phyloP scores from a whole-genome alignment of 2,888 invertebrate species.

The Rhingia rostrata region DNA sequence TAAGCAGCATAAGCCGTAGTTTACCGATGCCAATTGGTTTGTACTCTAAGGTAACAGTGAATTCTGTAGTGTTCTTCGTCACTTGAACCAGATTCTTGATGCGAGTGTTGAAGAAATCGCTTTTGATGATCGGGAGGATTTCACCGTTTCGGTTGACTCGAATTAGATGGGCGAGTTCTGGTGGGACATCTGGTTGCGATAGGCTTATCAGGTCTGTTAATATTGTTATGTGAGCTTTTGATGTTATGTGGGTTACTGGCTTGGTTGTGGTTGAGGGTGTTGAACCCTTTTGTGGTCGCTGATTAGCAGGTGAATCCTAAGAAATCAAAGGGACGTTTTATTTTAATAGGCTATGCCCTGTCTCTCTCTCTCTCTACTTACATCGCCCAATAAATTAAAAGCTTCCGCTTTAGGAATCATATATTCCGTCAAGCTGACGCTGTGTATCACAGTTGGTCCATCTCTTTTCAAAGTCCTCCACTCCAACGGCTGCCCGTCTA shows the following conservation, averaged over 20 bases:
- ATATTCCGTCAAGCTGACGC: constrained; percentile 88
- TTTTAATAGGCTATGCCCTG: not conserved
- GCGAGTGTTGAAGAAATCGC: constrained; percentile 92
- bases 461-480: constrained; percentile 86
- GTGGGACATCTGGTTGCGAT: constrained; percentile 87
- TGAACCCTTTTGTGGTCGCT: not conserved
- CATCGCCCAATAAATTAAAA: constrained; percentile 87
- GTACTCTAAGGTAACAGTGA: constrained; percentile 88
- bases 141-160: constrained; percentile 86
- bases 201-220: constrained; percentile 89
- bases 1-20: constrained; percentile 89
- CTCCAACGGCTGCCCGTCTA: constrained; percentile 84
- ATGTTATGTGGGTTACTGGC: constrained; percentile 90
- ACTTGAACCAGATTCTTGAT: constrained; percentile 89
- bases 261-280: constrained; percentile 76
- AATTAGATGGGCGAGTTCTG: constrained; percentile 86
- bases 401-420: constrained; percentile 89
- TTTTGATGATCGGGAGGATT: constrained; percentile 92
- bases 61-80: constrained; percentile 85
- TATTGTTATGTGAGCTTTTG: constrained; percentile 89
- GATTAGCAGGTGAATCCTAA: constrained; percentile 17
- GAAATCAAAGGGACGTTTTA: not conserved
- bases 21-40: constrained; percentile 91
- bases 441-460: constrained; percentile 86
- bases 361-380: constrained; percentile 45